A percentile compares a stretch with the other conserved stretches of the same genome.
phyloP scores from a whole-genome alignment of 2,888 invertebrate genomes.

The Trachelus iudaicus region DNA sequence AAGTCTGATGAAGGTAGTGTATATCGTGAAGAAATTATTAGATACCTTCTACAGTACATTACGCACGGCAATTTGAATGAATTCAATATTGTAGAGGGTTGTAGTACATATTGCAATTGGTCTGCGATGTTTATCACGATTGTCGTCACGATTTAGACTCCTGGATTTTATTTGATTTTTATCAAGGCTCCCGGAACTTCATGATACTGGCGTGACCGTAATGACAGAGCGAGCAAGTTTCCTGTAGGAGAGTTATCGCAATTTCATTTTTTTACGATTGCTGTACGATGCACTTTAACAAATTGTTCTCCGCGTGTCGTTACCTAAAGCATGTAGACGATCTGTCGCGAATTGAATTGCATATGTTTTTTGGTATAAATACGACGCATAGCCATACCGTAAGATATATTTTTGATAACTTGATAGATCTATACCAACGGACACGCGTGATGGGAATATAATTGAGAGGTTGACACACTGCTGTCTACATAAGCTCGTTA shows the following conservation, averaged over 20 bases:
- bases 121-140: constrained; percentile 31
- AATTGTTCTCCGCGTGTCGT: not conserved
- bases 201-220: not conserved
- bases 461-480: not conserved
- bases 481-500: not conserved
- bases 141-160: constrained; percentile 15
- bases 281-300: not conserved
- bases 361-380: not conserved
- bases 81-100: constrained; percentile 18
- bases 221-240: not conserved
- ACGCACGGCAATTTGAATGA: not conserved
- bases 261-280: not conserved
- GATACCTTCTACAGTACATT: not conserved
- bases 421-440: not conserved
- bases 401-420: not conserved
- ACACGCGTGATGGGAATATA: not conserved
- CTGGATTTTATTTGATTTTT: constrained; percentile 46
- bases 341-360: not conserved
- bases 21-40: not conserved
- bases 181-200: constrained; percentile 22
- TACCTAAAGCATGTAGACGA: not conserved
- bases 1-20: not conserved
- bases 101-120: constrained; percentile 31
- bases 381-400: not conserved
- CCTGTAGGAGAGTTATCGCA: not conserved